Evolutionary conservation across 2,888 invertebrate species (phyloP).

Genomic region (Cephus spinipes): DNA sequence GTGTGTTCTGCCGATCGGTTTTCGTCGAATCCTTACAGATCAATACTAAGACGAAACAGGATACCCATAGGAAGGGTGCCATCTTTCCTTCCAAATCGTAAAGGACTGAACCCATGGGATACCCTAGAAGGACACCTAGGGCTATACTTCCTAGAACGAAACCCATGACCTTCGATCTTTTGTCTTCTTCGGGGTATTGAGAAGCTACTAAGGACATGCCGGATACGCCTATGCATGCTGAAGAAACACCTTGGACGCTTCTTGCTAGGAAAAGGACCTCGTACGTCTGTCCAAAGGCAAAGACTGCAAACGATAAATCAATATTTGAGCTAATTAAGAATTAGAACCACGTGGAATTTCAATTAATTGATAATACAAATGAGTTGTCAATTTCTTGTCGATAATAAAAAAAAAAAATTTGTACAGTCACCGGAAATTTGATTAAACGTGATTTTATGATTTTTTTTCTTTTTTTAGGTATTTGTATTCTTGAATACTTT

Average conservation of each 20-base stretch:
- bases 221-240: slow-evolving; percentile 82
- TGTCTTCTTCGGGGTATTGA: slow-evolving; percentile 68
- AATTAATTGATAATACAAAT: background rate
- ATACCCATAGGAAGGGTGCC: slow-evolving; percentile 79
- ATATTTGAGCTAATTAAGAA: background rate
- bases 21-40: slow-evolving; percentile 42
- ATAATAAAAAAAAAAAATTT: background rate
- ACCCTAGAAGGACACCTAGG: slow-evolving; percentile 83
- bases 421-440: no score
- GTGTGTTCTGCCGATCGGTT: background rate
- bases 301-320: slow-evolving; percentile 70
- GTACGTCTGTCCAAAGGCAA: slow-evolving; percentile 80
- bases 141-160: slow-evolving; percentile 85
- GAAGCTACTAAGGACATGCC: slow-evolving; percentile 84
- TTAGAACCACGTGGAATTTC: background rate
- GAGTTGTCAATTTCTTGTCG: background rate
- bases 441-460: no score
- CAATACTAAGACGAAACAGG: slow-evolving; percentile 70
- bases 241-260: slow-evolving; percentile 83
- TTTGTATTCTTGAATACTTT: background rate
- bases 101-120: slow-evolving; percentile 83
- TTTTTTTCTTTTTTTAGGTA: background rate
- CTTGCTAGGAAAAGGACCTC: slow-evolving; percentile 78
- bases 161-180: slow-evolving; percentile 81
- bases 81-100: slow-evolving; percentile 82